Base-by-base conservation (phyloP, 2,113 vertebrate species). In the Chaetodon trifascialis region DNA sequence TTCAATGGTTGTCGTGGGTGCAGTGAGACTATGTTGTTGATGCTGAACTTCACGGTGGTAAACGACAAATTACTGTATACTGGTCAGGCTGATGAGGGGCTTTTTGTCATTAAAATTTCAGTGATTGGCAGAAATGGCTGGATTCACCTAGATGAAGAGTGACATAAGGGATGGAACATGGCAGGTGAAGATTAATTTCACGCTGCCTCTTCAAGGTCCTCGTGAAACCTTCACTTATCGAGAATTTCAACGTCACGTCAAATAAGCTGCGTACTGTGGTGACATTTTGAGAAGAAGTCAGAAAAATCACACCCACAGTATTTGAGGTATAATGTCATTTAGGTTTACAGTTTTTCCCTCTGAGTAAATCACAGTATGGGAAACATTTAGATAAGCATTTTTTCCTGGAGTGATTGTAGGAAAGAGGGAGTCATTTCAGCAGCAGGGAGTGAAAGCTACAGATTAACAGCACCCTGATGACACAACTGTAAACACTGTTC, bases 21-120 rank as follows among this genome's bases (percentile, higher is more conserved):
- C 67, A 72, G 60, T 49, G 51, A 55, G 73, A 81, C 56, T 47
- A 74, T 49, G 34, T 34, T 83, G 80, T 90, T 77, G 80, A 89
- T 71, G 86, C 74, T 86, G 40, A 91, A 86, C 86, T 91, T 88
- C 76, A 71, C 68, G 77, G 76, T 83, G 68, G 80, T 77, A 86
- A 84, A 80, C 15, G 59, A 86, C 86, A 90, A 88, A 89, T 91
- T 86, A 86, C 38, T 63, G 58, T 83, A 73, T 15, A 85, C 88
- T 80, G 80, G 38, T 71, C 62, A 74, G 75, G 71, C 74, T 87
- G 68, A 86, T 67, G 76, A 86, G 79, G 73, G 84, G 79, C 64
- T 79, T 82, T 86, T 86, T 85, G 87, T 90, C 79, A 82, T 93
- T 91, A 91, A 83, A 92, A 84, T 84, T 17, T 52, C 74, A 88